A percentile compares a stretch with the other conserved stretches of the same genome.
phyloP scores from a whole-genome alignment of 2,113 vertebrate genomes.

The Silurus meridionalis region DNA sequence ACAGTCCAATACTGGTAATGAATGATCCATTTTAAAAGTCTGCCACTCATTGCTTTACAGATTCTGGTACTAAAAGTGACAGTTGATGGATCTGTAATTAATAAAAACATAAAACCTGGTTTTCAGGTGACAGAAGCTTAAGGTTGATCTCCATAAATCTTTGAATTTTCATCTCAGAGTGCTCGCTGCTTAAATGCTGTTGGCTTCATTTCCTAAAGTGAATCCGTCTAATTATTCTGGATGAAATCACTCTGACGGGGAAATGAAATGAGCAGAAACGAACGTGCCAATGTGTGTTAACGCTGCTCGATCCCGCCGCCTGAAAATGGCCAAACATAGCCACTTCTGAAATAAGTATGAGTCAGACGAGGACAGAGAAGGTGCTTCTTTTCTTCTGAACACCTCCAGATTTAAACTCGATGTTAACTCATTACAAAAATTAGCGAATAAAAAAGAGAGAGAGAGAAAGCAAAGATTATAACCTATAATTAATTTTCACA shows the following conservation, averaged over 20 bases:
- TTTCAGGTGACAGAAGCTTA: not conserved
- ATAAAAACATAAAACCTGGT: not conserved
- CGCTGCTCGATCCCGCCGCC: not conserved
- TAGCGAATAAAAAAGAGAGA: rapidly evolving
- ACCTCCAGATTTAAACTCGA: not conserved
- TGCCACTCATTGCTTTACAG: too few relatives aligned
- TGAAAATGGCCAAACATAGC: not conserved
- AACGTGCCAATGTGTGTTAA: not conserved
- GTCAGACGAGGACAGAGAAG: not conserved
- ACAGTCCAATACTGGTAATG: too few relatives aligned
- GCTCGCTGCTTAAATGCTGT: not conserved
- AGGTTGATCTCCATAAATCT: not conserved
- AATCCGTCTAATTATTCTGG: not conserved
- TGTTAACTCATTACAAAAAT: too few relatives aligned
- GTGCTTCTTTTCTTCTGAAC: not conserved
- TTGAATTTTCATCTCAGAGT: not conserved
- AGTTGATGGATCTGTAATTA: not conserved
- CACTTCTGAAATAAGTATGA: not conserved
- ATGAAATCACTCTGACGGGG: not conserved
- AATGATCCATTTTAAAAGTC: too few relatives aligned
- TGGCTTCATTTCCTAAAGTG: not conserved
- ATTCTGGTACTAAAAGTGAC: not conserved
- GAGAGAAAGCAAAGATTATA: not conserved
- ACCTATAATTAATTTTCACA: not conserved
- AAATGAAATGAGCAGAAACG: not conserved